Evolutionary conservation across 2,888 invertebrate species (phyloP), one percentile per base, ranked within the genome.

Genomic region (Chymomyza caudatula): DNA sequence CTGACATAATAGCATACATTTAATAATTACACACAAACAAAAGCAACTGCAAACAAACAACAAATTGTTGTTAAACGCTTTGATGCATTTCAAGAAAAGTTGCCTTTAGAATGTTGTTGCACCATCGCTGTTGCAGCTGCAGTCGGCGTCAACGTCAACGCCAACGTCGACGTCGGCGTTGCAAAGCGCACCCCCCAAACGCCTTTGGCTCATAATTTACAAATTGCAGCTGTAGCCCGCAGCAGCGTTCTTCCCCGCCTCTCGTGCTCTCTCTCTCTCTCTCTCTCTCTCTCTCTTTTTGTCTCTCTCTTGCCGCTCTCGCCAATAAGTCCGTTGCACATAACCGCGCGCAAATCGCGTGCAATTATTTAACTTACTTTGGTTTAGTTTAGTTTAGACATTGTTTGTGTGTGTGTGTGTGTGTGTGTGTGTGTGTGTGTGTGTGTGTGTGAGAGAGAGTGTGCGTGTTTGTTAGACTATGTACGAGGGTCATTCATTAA

Each of bases 341-440:
- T 71, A 69, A 60, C 67, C 76, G 74, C 73, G 64, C 74, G 65
- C 77, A 78, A 74, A 84, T 87, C 85, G 85, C 85, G 85, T 85
- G 85, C 87, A 87, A 85, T 85, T 85, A 84, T 87, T 85, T 78
- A 82, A 72, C 64, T 67, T 75, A 73, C 69, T 78, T 74, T 67
- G 63, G 29, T 73, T 77, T 59, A 67, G 63, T 65, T 79, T 63
- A 56, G 25, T 69, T 72, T 65, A 72, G 71, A 58, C 65, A 59
- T 59, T 56, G 55, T 53, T 43, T 29, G 54, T 65, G 58, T 52
- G 44, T 62, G 44, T 44, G 43, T 58, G 15, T 11, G 17, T 15
- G 17, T 42, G 56, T 49, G 4, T 51, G 15, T 47, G 47, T 47
- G 13, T 47, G n/a, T 47, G 13, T 47, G 44, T 47, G 5, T 47